phyloP scores from a whole-genome alignment of 2,888 invertebrate species.

The Lithophane ornitopus region DNA sequence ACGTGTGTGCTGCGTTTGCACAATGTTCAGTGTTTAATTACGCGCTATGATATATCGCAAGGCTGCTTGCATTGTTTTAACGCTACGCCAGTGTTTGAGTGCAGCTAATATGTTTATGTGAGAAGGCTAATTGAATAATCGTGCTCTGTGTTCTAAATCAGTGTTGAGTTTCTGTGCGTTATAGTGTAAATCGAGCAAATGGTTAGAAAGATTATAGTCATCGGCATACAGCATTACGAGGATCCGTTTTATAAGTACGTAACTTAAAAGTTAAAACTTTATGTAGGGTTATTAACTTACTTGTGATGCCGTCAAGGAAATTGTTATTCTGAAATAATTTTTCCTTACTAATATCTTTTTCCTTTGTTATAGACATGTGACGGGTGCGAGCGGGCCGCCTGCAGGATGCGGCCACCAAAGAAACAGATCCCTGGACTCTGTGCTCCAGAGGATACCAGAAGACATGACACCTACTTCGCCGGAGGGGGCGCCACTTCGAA shows the following conservation, averaged over 20 bases:
- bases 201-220: slow-evolving; percentile 88
- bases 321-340: slow-evolving; percentile 10
- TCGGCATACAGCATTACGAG: slow-evolving; percentile 87
- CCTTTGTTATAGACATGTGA: slow-evolving; percentile 88
- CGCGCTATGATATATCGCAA: slow-evolving; percentile 79
- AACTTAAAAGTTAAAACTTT: slow-evolving; percentile 10
- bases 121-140: slow-evolving; percentile 76
- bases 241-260: slow-evolving; percentile 88
- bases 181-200: slow-evolving; percentile 77
- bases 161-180: slow-evolving; percentile 75
- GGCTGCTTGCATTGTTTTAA: slow-evolving; percentile 79
- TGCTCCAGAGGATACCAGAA: slow-evolving; percentile 96
- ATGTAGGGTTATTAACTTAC: slow-evolving; percentile 52
- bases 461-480: slow-evolving; percentile 92
- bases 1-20: slow-evolving; percentile 74
- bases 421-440: slow-evolving; percentile 97
- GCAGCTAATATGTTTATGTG: slow-evolving; percentile 79
- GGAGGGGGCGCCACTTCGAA: slow-evolving; percentile 84
- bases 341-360: slow-evolving; percentile 66
- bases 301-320: slow-evolving; percentile 58
- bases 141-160: slow-evolving; percentile 71
- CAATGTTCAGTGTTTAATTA: slow-evolving; percentile 74
- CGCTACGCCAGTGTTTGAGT: slow-evolving; percentile 74
- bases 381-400: slow-evolving; percentile 85
- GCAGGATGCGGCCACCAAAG: slow-evolving; percentile 94